Evolutionary conservation across 2,113 vertebrate species (phyloP), one percentile per base, ranked within the genome.

Genomic region (Mungos mungo): DNA sequence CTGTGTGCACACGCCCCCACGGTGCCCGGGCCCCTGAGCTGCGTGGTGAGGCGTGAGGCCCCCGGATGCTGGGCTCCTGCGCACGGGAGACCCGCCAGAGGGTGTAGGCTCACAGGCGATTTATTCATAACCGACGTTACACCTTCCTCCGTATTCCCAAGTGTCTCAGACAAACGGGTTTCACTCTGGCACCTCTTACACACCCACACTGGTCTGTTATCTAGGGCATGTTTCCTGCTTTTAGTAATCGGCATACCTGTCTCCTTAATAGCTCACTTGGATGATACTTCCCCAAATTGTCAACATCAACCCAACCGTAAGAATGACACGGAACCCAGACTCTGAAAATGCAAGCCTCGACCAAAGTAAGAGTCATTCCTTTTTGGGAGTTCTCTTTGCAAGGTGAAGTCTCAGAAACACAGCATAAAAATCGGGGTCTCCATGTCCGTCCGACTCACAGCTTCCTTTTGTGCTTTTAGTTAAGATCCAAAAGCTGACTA

Each of bases 1-100:
- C 3, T 0, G 0, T 3, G 6, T 9, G 7, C 2, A 15, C 9
- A 5, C 8, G 16, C 47, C 54, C 14, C 4, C 35, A 25, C n/a
- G 19, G 3, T 0, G 0, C 9, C 33, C 0, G 0, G 5, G 6
- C 31, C 0, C 9, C 2, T 60, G 23, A 0, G 7, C 2, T 0
- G 0, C 1, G 52, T 1, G 5, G 5, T 21, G 1, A 15, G n/a
- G n/a, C n/a, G n/a, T n/a, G n/a, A n/a, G n/a, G n/a, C n/a, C n/a
- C 74, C 16, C 27, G 5, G 54, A 14, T 27, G n/a, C 38, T 9
- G 57, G 57, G 57, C 21, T 54, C 15, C 8, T n/a, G 5, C 5
- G 31, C 72, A 29, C 38, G 11, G 52, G n/a, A 23, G 27, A 0
- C 0, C 0, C 11, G 9, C 47, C 60, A 2, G 29, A 23, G 15